Conservation (phyloP, 2,888 invertebrate species). For the Spilarctia lutea region DNA sequence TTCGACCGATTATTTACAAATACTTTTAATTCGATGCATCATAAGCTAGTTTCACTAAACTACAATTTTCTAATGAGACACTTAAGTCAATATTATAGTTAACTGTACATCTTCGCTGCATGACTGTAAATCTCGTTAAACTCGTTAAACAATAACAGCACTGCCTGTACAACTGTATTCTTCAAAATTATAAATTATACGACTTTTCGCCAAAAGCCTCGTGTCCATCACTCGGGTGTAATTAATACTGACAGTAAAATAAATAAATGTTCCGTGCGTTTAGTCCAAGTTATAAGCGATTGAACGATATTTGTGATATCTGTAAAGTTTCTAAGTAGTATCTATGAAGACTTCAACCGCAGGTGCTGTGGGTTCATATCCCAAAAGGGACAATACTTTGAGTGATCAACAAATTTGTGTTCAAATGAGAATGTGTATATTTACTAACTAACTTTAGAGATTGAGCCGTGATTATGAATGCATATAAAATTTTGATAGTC, state of each 20-base stretch:
- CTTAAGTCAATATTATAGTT: neutral
- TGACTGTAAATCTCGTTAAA: slow-evolving; percentile 1
- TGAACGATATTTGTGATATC: neutral
- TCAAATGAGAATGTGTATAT: too few species aligned
- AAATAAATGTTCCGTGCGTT: slow-evolving; percentile 31
- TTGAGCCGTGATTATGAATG: too few species aligned
- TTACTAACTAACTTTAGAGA: too few species aligned
- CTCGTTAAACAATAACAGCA: slow-evolving; percentile 12
- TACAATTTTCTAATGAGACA: neutral
- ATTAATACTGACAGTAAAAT: slow-evolving; percentile 44
- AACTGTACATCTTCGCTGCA: neutral
- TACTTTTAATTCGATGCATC: neutral
- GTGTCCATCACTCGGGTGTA: slow-evolving; percentile 32
- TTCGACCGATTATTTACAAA: neutral
- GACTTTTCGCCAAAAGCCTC: slow-evolving; percentile 17
- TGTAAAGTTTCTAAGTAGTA: neutral
- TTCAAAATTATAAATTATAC: slow-evolving; percentile 18
- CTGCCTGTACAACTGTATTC: slow-evolving; percentile 21
- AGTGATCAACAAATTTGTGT: too few species aligned
- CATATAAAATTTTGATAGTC: too few species aligned
- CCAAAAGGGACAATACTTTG: too few species aligned
- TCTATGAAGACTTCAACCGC: too few species aligned
- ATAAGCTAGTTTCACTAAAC: neutral
- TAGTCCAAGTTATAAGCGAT: slow-evolving; percentile 24
- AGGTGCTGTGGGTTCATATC: too few species aligned